Evolutionary conservation across 2,888 invertebrate genomes (phyloP).

Genomic region (Digitonthophagus gazella): DNA sequence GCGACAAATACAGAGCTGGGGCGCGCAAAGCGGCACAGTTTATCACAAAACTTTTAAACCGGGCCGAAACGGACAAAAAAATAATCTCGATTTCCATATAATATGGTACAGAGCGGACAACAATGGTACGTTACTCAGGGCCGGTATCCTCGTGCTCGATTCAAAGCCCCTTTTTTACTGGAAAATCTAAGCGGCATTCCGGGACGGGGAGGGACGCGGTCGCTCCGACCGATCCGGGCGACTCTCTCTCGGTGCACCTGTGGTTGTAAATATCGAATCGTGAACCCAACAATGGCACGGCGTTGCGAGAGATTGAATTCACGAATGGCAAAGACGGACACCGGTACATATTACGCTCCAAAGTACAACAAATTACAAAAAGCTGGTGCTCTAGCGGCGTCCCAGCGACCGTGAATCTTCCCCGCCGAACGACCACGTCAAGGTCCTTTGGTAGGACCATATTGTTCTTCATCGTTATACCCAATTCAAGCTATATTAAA

Average conservation of each 20-base stretch:
- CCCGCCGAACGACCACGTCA: not conserved
- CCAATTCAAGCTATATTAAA: no score
- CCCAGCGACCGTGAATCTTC: slow-evolving; percentile 35
- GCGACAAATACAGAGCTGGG: not conserved
- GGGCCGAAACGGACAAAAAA: not conserved
- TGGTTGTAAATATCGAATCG: slow-evolving; percentile 22
- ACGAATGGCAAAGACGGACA: slow-evolving; percentile 24
- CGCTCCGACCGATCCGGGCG: slow-evolving; percentile 7
- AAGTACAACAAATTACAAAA: slow-evolving; percentile 35
- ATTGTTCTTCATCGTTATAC: not conserved
- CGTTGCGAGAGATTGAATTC: slow-evolving; percentile 21
- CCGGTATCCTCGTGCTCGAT: slow-evolving; percentile 1
- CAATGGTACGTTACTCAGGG: slow-evolving; percentile 10
- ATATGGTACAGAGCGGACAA: slow-evolving; percentile 13
- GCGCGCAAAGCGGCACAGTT: not conserved
- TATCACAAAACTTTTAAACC: slow-evolving; percentile 5
- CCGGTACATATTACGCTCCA: slow-evolving; percentile 29
- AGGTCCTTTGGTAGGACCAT: not conserved
- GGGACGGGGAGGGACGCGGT: not conserved
- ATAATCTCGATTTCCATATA: slow-evolving; percentile 11
- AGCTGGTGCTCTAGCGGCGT: slow-evolving; percentile 33
- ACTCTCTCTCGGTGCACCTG: slow-evolving; percentile 18
- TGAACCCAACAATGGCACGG: slow-evolving; percentile 21
- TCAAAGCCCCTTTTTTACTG: slow-evolving; percentile 10
- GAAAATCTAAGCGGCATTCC: not conserved